Percentiles rank a stretch among this genome's conserved stretches.
phyloP scores from a whole-genome alignment of 2,797 vertebrate genomes.

The Rhinogobio ventralis region DNA sequence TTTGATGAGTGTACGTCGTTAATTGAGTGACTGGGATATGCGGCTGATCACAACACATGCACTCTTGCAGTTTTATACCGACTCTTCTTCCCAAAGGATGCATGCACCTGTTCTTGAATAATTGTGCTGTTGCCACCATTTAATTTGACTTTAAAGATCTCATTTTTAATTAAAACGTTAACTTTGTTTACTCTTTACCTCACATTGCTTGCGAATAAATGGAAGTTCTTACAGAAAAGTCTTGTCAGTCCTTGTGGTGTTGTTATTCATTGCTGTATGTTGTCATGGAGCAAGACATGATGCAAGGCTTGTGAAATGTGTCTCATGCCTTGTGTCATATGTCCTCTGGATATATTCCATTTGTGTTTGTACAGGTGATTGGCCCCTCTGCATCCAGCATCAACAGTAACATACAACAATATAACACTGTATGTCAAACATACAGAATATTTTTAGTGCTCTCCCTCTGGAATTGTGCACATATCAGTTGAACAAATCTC shows the following conservation, averaged over 20 bases:
- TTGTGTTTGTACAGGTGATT: slow-evolving; percentile 49
- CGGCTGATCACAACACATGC: slow-evolving; percentile 56
- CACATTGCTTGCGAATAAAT: slow-evolving; percentile 17
- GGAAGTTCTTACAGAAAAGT: slow-evolving; percentile 50
- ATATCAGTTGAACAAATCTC: neutral
- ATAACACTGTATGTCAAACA: slow-evolving; percentile 37
- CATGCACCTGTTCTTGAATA: slow-evolving; percentile 62
- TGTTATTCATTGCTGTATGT: slow-evolving; percentile 47
- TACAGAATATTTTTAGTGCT: slow-evolving; percentile 29
- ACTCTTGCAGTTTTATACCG: slow-evolving; percentile 58
- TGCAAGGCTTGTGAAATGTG: slow-evolving; percentile 63
- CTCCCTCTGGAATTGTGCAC: slow-evolving; percentile 10
- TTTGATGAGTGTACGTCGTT: slow-evolving; percentile 63
- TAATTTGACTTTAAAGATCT: slow-evolving; percentile 64
- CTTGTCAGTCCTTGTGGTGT: slow-evolving; percentile 37
- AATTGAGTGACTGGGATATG: slow-evolving; percentile 69
- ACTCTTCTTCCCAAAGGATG: slow-evolving; percentile 59
- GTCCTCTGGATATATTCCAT: slow-evolving; percentile 35
- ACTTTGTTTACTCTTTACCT: slow-evolving; percentile 46
- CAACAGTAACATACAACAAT: slow-evolving; percentile 11
- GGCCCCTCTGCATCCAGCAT: slow-evolving; percentile 38
- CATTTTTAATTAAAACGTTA: slow-evolving; percentile 67
- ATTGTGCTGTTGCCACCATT: slow-evolving; percentile 56
- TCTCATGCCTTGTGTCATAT: slow-evolving; percentile 40
- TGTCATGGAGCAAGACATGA: slow-evolving; percentile 58